phyloP scores from a whole-genome alignment of 1,140 invertebrate genomes.

The Nautilus pompilius region DNA sequence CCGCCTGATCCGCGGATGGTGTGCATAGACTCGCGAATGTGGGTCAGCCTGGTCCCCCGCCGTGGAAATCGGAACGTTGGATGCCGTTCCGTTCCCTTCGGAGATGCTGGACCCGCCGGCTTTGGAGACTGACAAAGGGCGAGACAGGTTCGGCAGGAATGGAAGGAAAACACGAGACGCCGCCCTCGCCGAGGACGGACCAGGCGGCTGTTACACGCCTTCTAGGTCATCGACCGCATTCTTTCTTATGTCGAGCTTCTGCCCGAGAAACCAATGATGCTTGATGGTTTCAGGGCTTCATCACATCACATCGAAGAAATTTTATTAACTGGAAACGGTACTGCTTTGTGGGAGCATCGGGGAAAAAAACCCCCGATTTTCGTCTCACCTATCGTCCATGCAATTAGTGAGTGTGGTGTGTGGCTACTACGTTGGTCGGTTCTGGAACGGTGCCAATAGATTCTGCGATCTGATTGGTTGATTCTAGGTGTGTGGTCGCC shows the following conservation, averaged over 20 bases:
- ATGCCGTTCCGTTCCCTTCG: background rate
- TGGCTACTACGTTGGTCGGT: background rate
- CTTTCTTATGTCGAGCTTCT: no score
- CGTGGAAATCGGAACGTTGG: background rate
- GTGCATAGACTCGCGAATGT: slow-evolving; percentile 7
- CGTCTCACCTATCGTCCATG: no score
- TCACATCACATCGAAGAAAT: background rate
- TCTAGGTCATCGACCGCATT: no score
- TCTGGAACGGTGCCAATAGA: background rate
- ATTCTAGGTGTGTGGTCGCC: slow-evolving; percentile 16
- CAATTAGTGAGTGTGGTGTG: background rate
- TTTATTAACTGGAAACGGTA: background rate
- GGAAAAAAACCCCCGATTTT: background rate
- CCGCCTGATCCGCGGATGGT: slow-evolving; percentile 1
- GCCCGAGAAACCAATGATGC: no score
- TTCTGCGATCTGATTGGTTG: slow-evolving; percentile 13
- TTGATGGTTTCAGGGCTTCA: background rate
- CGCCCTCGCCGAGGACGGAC: no score
- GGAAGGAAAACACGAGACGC: no score
- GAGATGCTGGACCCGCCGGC: slow-evolving; percentile 1
- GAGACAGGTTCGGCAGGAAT: no score
- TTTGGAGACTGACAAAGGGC: no score
- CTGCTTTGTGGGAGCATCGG: background rate
- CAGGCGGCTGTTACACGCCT: no score
- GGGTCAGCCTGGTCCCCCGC: background rate